Evolutionary conservation across 2,888 invertebrate genomes (phyloP).

Genomic region (Prosopocoilus inquinatus): DNA sequence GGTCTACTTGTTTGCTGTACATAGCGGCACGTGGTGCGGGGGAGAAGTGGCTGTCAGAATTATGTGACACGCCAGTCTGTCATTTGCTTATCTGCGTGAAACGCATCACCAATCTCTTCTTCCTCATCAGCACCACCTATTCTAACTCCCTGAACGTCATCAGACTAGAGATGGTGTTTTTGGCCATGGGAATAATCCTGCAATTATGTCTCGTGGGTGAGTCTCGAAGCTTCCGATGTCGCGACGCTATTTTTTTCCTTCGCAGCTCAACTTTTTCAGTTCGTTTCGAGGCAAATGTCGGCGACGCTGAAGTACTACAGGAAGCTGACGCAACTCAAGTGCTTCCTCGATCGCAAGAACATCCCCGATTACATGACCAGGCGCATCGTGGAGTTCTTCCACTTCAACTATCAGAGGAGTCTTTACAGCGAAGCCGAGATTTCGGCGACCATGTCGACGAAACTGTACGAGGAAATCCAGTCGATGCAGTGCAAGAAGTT

Average conservation of each 20-base stretch:
- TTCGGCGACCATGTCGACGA: conserved; percentile 41
- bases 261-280: conserved; percentile 32
- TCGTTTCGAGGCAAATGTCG: conserved; percentile 31
- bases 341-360: conserved; percentile 50
- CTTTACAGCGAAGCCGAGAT: conserved; percentile 48
- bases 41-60: background rate
- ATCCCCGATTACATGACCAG: conserved; percentile 43
- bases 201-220: conserved; percentile 23
- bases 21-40: background rate
- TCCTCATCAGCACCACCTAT: conserved; percentile 4
- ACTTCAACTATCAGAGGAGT: conserved; percentile 47
- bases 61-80: background rate
- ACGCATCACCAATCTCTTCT: conserved; percentile 12
- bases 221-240: background rate
- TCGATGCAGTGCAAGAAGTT: conserved; percentile 54
- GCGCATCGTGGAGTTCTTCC: conserved; percentile 44
- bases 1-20: conserved; percentile 22
- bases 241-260: background rate
- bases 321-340: conserved; percentile 44
- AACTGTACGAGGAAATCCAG: conserved; percentile 15
- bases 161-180: conserved; percentile 20
- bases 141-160: conserved; percentile 12
- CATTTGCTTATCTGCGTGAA: conserved; percentile 12
- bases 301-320: conserved; percentile 36
- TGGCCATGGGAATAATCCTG: conserved; percentile 22